Evolutionary conservation across 2,888 invertebrate genomes (phyloP).

Genomic region (Phymatocera aterrima): DNA sequence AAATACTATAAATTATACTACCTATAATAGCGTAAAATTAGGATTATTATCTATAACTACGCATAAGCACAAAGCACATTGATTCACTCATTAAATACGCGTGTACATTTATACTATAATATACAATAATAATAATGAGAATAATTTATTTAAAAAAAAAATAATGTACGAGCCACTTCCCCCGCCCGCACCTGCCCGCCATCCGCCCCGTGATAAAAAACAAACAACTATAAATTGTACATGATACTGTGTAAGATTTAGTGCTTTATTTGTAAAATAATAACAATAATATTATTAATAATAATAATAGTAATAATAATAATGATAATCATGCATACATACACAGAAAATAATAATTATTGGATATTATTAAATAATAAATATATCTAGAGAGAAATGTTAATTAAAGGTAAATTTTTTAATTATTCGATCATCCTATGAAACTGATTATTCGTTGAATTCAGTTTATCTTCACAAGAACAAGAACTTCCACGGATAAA

Average conservation of each 20-base stretch:
- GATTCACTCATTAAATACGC: conserved; percentile 30
- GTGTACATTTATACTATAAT: conserved; percentile 48
- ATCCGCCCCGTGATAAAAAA: neutral
- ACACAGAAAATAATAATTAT: conserved; percentile 58
- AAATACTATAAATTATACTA: neutral
- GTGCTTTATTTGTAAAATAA: conserved; percentile 66
- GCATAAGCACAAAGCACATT: conserved; percentile 30
- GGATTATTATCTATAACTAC: conserved; percentile 1
- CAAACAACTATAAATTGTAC: conserved; percentile 49
- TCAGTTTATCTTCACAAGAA: too few species aligned
- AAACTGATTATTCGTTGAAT: too few species aligned
- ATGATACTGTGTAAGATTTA: conserved; percentile 58
- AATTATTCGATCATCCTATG: neutral
- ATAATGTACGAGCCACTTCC: conserved; percentile 54
- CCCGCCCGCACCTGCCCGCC: too few species aligned
- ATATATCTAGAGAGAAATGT: conserved; percentile 61
- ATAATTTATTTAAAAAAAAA: conserved; percentile 3
- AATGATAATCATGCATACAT: too few species aligned
- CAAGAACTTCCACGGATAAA: too few species aligned
- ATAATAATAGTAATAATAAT: too few species aligned
- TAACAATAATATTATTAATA: too few species aligned
- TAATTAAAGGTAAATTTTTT: conserved; percentile 46
- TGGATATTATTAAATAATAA: conserved; percentile 56
- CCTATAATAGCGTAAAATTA: neutral
- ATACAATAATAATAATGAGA: conserved; percentile 39